A percentile compares a stretch with the other conserved stretches of the same genome.
phyloP scores from a whole-genome alignment of 2,888 invertebrate genomes.

The Lepidochrysops patricia region DNA sequence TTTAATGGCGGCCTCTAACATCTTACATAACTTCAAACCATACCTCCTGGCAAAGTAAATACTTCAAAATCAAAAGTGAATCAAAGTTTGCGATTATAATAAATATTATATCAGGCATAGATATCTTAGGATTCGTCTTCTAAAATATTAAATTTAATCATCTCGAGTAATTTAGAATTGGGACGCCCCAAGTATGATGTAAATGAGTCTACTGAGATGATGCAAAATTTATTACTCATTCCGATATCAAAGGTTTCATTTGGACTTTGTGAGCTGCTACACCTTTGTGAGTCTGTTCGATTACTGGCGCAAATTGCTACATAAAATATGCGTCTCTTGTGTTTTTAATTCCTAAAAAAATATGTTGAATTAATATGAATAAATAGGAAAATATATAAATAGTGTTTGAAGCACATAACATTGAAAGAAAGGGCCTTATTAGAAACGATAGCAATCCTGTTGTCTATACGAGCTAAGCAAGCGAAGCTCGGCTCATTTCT shows the following conservation, averaged over 20 bases:
- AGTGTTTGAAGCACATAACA: too few species aligned
- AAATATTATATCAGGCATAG: neutral
- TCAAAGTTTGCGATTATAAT: neutral
- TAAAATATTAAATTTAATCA: slow-evolving; percentile 8
- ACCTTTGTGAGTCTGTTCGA: neutral
- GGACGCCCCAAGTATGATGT: slow-evolving; percentile 5
- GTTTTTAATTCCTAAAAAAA: too few species aligned
- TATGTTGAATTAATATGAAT: too few species aligned
- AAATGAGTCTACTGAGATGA: slow-evolving; percentile 7
- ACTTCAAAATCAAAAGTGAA: neutral
- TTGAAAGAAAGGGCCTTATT: too few species aligned
- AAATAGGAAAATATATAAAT: too few species aligned
- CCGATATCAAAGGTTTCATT: slow-evolving; percentile 1
- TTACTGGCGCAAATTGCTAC: neutral
- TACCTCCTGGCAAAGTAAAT: neutral
- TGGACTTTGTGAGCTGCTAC: neutral
- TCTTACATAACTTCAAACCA: neutral
- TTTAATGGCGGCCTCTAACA: too few species aligned
- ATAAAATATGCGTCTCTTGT: neutral
- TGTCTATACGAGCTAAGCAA: too few species aligned
- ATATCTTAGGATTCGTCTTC: neutral
- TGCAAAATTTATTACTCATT: slow-evolving; percentile 3
- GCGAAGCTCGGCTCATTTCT: too few species aligned
- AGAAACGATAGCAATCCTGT: too few species aligned
- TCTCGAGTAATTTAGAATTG: neutral